phyloP scores from a whole-genome alignment of 2,797 vertebrate genomes.

The Lithobates sylvaticus region DNA sequence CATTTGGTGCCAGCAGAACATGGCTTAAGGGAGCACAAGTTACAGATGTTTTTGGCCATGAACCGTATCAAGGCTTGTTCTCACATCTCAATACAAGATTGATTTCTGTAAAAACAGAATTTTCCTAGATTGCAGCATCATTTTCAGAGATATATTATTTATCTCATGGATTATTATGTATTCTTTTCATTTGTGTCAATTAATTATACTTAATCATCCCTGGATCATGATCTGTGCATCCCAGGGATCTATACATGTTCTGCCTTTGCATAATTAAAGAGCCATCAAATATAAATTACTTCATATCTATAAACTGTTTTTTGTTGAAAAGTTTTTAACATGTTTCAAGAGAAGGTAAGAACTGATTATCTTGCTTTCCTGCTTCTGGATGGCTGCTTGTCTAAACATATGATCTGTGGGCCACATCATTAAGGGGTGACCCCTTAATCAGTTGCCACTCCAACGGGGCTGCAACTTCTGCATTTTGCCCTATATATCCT shows the following conservation, averaged over 20 bases:
- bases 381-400: too few relatives aligned
- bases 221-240: neutral
- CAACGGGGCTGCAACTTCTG: too few relatives aligned
- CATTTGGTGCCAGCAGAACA: slow-evolving; percentile 56
- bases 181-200: slow-evolving; percentile 5
- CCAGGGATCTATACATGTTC: neutral
- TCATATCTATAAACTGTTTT: neutral
- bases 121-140: slow-evolving; percentile 55
- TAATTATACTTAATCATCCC: slow-evolving; percentile 7
- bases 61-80: slow-evolving; percentile 50
- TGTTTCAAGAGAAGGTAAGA: neutral
- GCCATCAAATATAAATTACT: neutral
- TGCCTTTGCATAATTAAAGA: slow-evolving; percentile 7
- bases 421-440: too few relatives aligned
- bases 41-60: slow-evolving; percentile 53
- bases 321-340: neutral
- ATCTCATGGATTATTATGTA: slow-evolving; percentile 18
- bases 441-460: too few relatives aligned
- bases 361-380: too few relatives aligned
- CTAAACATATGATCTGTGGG: too few relatives aligned
- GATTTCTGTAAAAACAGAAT: slow-evolving; percentile 55
- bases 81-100: slow-evolving; percentile 58
- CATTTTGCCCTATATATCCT: too few relatives aligned
- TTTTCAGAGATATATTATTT: slow-evolving; percentile 30
- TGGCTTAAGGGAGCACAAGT: slow-evolving; percentile 56